These are phyloP conservation scores for Protaetia brevitarsis DNA, from an alignment of 1,140 invertebrate genomes.

Conservation along the genomic window DNA sequence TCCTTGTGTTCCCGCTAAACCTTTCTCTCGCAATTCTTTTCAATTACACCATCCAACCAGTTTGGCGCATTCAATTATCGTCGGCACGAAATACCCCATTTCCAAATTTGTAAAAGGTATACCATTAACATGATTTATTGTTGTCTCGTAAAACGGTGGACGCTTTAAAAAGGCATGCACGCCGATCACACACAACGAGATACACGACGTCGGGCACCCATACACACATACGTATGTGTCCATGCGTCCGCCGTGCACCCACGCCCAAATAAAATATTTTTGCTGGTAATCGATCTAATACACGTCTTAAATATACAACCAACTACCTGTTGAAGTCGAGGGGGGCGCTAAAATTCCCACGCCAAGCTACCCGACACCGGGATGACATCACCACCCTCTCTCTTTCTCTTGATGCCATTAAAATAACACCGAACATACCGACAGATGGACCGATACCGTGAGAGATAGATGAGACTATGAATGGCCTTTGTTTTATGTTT, in stretches of 20 bases:
- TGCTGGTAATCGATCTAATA: conserved; percentile 24
- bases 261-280: conserved; percentile 14
- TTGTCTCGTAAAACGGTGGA: conserved; percentile 13
- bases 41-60: neutral
- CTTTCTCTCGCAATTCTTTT: too few species aligned
- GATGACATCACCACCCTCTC: conserved; percentile 22
- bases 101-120: conserved; percentile 9
- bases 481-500: conserved; percentile 26
- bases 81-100: conserved; percentile 9
- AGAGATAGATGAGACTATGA: conserved; percentile 23
- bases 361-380: conserved; percentile 19
- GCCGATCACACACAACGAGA: neutral
- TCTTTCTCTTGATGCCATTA: conserved; percentile 14
- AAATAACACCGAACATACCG: conserved; percentile 21
- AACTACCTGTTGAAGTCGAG: conserved; percentile 23
- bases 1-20: too few species aligned
- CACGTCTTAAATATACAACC: conserved; percentile 23
- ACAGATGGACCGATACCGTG: conserved; percentile 18
- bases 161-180: neutral
- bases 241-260: conserved; percentile 1
- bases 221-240: too few species aligned
- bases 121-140: conserved; percentile 18
- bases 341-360: conserved; percentile 27
- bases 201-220: neutral
- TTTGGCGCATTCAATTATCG: too few species aligned